Conservation (phyloP, 2,797 vertebrate species). For the Coilia nasus region DNA sequence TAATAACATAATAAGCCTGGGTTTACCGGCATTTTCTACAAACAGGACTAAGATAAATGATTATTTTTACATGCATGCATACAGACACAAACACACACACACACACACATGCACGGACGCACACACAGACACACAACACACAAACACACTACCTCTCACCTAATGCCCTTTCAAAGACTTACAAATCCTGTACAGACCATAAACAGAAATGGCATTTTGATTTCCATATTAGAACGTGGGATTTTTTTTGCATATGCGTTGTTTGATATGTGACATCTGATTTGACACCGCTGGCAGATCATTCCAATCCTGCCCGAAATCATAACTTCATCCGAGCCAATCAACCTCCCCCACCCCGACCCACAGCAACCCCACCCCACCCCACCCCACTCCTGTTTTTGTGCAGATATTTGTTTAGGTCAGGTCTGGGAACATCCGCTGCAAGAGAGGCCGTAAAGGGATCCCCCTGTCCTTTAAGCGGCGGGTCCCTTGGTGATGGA, state of each 20-base stretch:
- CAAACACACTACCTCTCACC: not conserved
- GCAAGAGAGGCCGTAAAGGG: constrained; percentile 6
- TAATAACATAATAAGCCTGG: constrained; percentile 14
- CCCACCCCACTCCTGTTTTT: not conserved
- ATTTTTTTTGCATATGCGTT: not conserved
- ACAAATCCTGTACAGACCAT: not conserved
- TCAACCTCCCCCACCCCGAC: not conserved
- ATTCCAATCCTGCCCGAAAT: not conserved
- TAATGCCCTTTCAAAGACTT: not conserved
- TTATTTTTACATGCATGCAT: not conserved
- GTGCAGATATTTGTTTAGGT: constrained; percentile 19
- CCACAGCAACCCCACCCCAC: not conserved
- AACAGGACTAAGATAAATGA: constrained; percentile 8
- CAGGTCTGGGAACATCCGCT: constrained; percentile 30
- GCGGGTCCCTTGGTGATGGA: constrained; percentile 27
- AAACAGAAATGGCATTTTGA: not conserved
- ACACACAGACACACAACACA: not conserved
- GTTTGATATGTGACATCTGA: constrained; percentile 6
- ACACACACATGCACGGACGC: not conserved
- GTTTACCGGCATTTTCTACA: constrained; percentile 15
- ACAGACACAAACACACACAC: constrained; percentile 1
- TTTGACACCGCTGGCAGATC: not conserved
- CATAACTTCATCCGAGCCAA: not conserved
- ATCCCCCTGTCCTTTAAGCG: constrained; percentile 20
- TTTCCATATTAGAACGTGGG: not conserved